Conservation (phyloP, 2,113 vertebrate species). For the Ailurus styani region DNA sequence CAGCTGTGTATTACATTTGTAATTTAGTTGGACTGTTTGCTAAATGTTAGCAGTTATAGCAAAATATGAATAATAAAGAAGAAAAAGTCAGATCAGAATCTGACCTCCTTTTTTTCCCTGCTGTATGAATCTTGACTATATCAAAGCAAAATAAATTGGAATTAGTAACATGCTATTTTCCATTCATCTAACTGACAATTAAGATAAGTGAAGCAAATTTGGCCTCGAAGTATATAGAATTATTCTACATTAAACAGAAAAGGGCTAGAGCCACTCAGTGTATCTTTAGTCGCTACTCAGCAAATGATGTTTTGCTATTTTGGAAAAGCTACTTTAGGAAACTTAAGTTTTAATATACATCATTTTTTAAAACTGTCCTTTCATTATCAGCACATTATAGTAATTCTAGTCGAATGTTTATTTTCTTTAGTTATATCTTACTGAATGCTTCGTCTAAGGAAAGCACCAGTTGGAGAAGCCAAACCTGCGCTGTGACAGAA, state of each 20-base stretch:
- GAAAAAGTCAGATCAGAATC: conserved; percentile 52
- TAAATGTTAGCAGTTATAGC: conserved; percentile 63
- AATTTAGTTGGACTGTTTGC: conserved; percentile 54
- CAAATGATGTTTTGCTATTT: conserved; percentile 47
- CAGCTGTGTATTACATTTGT: conserved; percentile 55
- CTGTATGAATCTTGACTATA: conserved; percentile 54
- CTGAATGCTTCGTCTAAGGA: conserved; percentile 35
- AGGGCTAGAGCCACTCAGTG: background rate
- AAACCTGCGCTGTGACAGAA: conserved; percentile 42
- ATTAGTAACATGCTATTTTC: conserved; percentile 68
- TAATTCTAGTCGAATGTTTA: conserved; percentile 49
- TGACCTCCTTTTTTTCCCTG: conserved; percentile 40
- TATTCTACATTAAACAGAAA: conserved; percentile 58
- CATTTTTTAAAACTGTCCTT: conserved; percentile 42
- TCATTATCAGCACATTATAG: background rate
- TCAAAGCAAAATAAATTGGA: conserved; percentile 71
- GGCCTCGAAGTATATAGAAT: conserved; percentile 55
- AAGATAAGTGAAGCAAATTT: conserved; percentile 66
- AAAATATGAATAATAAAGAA: conserved; percentile 60
- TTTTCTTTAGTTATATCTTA: conserved; percentile 66
- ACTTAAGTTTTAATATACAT: conserved; percentile 28
- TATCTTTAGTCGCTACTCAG: conserved; percentile 18
- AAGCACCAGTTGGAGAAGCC: conserved; percentile 44
- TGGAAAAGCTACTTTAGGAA: conserved; percentile 42
- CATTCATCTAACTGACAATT: conserved; percentile 69